phyloP scores from a whole-genome alignment of 1,140 invertebrate species.

The Hyphantria cunea region DNA sequence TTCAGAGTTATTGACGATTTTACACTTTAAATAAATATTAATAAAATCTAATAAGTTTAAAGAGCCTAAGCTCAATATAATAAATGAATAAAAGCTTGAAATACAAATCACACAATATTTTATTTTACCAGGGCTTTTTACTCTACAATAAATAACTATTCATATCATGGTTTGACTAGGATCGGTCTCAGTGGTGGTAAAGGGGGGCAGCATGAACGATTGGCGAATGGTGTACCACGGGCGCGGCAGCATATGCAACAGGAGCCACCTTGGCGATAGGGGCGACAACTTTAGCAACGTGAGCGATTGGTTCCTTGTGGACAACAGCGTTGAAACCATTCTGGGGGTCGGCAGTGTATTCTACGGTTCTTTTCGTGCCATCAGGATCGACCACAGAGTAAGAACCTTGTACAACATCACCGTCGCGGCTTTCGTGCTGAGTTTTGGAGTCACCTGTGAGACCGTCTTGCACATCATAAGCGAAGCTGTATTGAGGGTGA shows the following conservation, averaged over 20 bases:
- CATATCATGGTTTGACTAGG: slow-evolving; percentile 24
- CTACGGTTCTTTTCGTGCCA: slow-evolving; percentile 84
- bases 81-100: background rate
- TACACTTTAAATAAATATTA: too few relatives aligned
- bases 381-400: slow-evolving; percentile 85
- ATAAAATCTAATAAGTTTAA: background rate
- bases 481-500: slow-evolving; percentile 84
- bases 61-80: too few relatives aligned
- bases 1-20: too few relatives aligned
- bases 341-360: slow-evolving; percentile 83
- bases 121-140: slow-evolving; percentile 5
- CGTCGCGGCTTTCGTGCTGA: slow-evolving; percentile 84
- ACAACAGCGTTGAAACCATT: slow-evolving; percentile 81
- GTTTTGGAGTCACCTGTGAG: slow-evolving; percentile 86
- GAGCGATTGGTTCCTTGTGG: slow-evolving; percentile 55
- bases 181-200: slow-evolving; percentile 43
- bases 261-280: slow-evolving; percentile 47
- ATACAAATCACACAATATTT: slow-evolving; percentile 1
- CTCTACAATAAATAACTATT: slow-evolving; percentile 19
- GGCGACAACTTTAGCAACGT: slow-evolving; percentile 49
- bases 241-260: slow-evolving; percentile 39
- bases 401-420: slow-evolving; percentile 83
- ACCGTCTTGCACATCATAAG: slow-evolving; percentile 85
- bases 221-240: slow-evolving; percentile 37
- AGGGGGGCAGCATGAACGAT: slow-evolving; percentile 75